phyloP scores from a whole-genome alignment of 2,797 vertebrate species.

The Oophaga sylvatica region DNA sequence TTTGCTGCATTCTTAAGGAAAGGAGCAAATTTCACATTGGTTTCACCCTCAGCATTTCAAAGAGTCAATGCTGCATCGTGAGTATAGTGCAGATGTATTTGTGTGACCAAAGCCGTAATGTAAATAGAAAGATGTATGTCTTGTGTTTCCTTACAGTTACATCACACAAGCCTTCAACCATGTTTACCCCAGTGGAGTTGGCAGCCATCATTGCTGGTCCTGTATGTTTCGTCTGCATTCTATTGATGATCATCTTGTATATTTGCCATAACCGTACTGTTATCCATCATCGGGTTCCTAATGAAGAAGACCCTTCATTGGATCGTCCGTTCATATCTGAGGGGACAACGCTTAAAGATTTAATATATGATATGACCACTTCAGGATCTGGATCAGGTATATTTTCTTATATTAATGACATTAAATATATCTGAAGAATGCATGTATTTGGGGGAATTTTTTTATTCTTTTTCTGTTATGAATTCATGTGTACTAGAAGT shows the following conservation, averaged over 20 bases:
- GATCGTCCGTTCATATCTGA: conserved; percentile 96
- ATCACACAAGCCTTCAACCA: conserved; percentile 71
- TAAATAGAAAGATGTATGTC: not conserved
- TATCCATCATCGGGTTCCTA: conserved; percentile 92
- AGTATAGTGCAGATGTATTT: too few species aligned
- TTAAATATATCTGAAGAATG: not conserved
- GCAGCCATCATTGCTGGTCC: conserved; percentile 93
- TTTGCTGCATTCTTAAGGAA: too few species aligned
- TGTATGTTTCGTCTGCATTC: conserved; percentile 91
- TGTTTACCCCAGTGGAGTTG: conserved; percentile 88
- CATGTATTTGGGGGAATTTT: not conserved
- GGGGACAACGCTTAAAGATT: conserved; percentile 94
- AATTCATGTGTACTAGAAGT: too few species aligned
- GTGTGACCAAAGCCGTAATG: not conserved
- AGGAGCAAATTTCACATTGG: too few species aligned
- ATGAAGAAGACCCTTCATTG: conserved; percentile 92
- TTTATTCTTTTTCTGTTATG: too few species aligned
- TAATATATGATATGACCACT: conserved; percentile 99
- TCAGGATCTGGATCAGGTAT: conserved; percentile 96
- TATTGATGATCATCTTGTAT: conserved; percentile 89
- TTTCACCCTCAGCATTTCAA: too few species aligned
- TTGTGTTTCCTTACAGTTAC: conserved; percentile 65
- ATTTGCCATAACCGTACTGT: conserved; percentile 88
- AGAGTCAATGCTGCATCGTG: too few species aligned
- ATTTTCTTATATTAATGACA: not conserved